Conservation (phyloP, 2,797 vertebrate genomes). For the Crocidura indochinensis region DNA sequence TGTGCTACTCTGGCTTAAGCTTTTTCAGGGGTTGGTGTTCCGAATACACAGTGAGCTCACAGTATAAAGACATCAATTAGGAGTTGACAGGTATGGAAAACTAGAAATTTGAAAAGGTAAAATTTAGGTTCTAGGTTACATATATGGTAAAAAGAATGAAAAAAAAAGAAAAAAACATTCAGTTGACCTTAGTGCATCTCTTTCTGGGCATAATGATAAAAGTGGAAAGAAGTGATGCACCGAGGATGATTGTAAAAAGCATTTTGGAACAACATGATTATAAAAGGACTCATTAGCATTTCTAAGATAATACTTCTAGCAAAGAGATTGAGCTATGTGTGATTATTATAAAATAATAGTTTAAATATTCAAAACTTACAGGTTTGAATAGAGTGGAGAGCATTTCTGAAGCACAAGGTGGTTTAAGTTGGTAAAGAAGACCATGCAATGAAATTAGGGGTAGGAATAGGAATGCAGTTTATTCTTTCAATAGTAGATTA, state of each 20-base stretch:
- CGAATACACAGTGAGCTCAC: slow-evolving; percentile 85
- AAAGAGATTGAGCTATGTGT: slow-evolving; percentile 31
- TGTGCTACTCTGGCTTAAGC: slow-evolving; percentile 85
- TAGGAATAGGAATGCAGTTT: slow-evolving; percentile 17
- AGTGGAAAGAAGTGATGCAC: slow-evolving; percentile 54
- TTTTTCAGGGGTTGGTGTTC: slow-evolving; percentile 87
- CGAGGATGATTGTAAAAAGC: slow-evolving; percentile 19
- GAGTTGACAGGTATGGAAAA: slow-evolving; percentile 86
- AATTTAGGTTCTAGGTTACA: slow-evolving; percentile 81
- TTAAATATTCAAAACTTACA: slow-evolving; percentile 45
- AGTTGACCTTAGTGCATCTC: slow-evolving; percentile 55
- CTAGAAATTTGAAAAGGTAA: slow-evolving; percentile 81
- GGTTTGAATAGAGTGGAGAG: not conserved
- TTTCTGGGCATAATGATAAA: slow-evolving; percentile 61
- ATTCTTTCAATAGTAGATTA: not conserved
- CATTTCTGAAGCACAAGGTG: slow-evolving; percentile 62
- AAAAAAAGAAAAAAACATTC: slow-evolving; percentile 43
- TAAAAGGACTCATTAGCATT: slow-evolving; percentile 59
- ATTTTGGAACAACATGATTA: slow-evolving; percentile 38
- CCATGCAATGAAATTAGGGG: slow-evolving; percentile 11
- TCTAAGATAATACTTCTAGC: slow-evolving; percentile 49
- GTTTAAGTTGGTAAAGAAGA: slow-evolving; percentile 36
- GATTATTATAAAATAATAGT: slow-evolving; percentile 29
- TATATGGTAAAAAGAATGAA: slow-evolving; percentile 53
- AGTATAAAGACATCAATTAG: slow-evolving; percentile 85